Conservation (phyloP, 1,140 invertebrate species). For the Pseudomyrmex dendroicus region DNA sequence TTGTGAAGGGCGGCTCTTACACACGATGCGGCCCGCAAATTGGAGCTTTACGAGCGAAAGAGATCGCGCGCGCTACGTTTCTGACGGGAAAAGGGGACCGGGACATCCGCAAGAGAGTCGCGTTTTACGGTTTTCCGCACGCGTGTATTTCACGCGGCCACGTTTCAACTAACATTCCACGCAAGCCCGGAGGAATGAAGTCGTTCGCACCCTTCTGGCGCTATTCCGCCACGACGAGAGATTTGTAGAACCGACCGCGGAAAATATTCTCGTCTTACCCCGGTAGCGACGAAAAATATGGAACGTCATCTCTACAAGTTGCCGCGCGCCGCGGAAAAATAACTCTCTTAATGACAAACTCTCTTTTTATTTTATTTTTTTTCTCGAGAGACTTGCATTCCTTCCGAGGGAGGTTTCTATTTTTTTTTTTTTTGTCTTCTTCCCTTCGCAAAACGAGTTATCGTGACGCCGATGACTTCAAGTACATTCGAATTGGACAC, state of each 20-base stretch:
- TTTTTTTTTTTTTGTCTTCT: neutral
- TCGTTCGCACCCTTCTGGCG: slow-evolving; percentile 68
- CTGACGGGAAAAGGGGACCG: slow-evolving; percentile 20
- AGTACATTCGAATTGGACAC: slow-evolving; percentile 67
- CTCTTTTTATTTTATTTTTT: too few relatives aligned
- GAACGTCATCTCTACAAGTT: slow-evolving; percentile 18
- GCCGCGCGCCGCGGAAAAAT: slow-evolving; percentile 50
- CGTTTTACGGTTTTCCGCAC: slow-evolving; percentile 58
- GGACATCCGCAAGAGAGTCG: slow-evolving; percentile 12
- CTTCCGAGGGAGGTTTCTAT: neutral
- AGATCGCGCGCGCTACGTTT: neutral
- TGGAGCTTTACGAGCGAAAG: slow-evolving; percentile 49
- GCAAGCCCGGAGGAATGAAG: slow-evolving; percentile 79
- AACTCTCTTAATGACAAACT: slow-evolving; percentile 28
- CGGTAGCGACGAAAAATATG: slow-evolving; percentile 36
- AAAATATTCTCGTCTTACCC: slow-evolving; percentile 65
- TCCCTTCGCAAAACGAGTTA: neutral
- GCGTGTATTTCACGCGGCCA: slow-evolving; percentile 47
- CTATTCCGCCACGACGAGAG: slow-evolving; percentile 72
- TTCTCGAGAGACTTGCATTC: slow-evolving; percentile 1
- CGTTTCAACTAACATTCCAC: slow-evolving; percentile 83
- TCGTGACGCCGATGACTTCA: slow-evolving; percentile 31
- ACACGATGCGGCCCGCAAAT: slow-evolving; percentile 1
- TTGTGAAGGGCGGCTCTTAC: slow-evolving; percentile 27
- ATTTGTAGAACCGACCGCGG: slow-evolving; percentile 72